These are phyloP conservation scores for Bombus balteatus DNA, from an alignment of 1,140 invertebrate genomes.

Conservation along the genomic window DNA sequence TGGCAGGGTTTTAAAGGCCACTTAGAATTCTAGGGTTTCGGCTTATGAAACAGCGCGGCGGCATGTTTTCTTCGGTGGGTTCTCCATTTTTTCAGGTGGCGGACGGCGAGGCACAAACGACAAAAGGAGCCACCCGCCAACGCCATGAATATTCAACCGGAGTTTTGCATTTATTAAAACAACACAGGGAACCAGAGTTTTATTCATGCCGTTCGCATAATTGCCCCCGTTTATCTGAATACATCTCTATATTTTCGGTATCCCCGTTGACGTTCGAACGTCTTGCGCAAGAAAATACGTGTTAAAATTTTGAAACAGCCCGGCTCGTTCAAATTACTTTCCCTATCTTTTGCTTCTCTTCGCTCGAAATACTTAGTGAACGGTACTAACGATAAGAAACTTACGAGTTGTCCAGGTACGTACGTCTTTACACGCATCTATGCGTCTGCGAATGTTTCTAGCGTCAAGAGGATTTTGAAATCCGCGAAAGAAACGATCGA, in stretches of 20 bases:
- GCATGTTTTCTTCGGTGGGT: slow-evolving; percentile 28
- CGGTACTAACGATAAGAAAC: no score
- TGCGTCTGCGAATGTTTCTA: background rate
- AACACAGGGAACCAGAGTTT: slow-evolving; percentile 73
- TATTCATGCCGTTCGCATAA: slow-evolving; percentile 76
- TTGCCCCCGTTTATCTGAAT: slow-evolving; percentile 75
- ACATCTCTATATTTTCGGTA: slow-evolving; percentile 70
- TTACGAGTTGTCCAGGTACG: no score
- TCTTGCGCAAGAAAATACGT: background rate
- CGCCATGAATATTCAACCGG: slow-evolving; percentile 78
- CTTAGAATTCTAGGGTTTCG: background rate
- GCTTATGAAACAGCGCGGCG: background rate
- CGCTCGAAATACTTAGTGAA: no score
- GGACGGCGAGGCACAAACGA: slow-evolving; percentile 65
- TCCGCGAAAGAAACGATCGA: background rate
- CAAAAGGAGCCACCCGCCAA: slow-evolving; percentile 78
- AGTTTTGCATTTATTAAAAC: slow-evolving; percentile 81
- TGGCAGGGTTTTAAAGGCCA: background rate
- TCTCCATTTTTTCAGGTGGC: slow-evolving; percentile 47
- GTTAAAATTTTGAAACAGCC: background rate
- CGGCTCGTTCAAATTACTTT: background rate
- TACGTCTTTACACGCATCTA: background rate
- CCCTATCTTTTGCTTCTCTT: background rate
- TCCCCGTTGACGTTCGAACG: slow-evolving; percentile 12
- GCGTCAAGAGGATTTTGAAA: background rate